A percentile compares a stretch with the other conserved stretches of the same genome.
Conservation (phyloP, 2,888 invertebrate genomes). For the Diabrotica balteata region DNA sequence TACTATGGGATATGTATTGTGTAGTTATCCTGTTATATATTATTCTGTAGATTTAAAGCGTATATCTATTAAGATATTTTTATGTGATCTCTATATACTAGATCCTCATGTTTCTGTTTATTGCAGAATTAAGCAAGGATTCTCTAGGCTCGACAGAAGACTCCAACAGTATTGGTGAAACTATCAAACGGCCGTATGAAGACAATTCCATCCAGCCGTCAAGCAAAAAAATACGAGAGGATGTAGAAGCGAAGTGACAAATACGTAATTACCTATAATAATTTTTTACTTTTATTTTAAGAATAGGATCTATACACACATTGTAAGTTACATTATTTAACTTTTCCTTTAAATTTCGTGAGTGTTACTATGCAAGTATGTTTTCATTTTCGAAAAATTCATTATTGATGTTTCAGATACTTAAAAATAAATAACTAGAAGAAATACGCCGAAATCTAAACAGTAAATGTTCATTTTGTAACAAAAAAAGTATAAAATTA, state of each 20-base stretch:
- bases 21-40: too few relatives aligned
- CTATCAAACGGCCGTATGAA: slow-evolving; percentile 54
- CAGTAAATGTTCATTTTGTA: too few relatives aligned
- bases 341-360: slow-evolving; percentile 22
- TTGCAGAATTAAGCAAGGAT: slow-evolving; percentile 23
- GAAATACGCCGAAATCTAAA: too few relatives aligned
- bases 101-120: neutral
- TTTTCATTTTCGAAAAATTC: too few relatives aligned
- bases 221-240: slow-evolving; percentile 63
- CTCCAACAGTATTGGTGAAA: slow-evolving; percentile 50
- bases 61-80: neutral
- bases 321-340: slow-evolving; percentile 39
- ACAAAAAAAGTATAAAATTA: too few relatives aligned
- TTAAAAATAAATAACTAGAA: too few relatives aligned
- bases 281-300: slow-evolving; percentile 47
- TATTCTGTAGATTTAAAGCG: too few relatives aligned
- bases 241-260: slow-evolving; percentile 64
- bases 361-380: neutral
- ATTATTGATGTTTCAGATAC: too few relatives aligned
- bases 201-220: slow-evolving; percentile 61
- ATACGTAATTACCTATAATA: slow-evolving; percentile 50
- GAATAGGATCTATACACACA: slow-evolving; percentile 46
- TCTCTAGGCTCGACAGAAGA: slow-evolving; percentile 21
- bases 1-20: too few relatives aligned
- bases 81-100: neutral